These are phyloP conservation scores for Microplitis manilae DNA, from an alignment of 2,888 invertebrate species.

Conservation along the genomic window DNA sequence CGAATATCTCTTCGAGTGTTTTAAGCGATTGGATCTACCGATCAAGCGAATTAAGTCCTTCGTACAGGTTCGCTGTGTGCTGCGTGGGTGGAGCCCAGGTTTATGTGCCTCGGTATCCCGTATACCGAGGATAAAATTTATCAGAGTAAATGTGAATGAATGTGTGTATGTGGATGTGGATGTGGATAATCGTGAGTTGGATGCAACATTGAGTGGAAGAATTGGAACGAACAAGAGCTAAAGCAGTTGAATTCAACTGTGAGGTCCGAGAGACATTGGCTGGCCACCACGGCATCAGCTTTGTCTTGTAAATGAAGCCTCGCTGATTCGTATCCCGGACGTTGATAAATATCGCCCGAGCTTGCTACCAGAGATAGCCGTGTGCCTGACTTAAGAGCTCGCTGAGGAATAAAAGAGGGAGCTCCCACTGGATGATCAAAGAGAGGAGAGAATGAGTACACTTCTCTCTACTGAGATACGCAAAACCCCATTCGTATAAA, in stretches of 20 bases:
- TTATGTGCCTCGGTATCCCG: slow-evolving; percentile 39
- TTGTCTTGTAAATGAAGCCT: slow-evolving; percentile 72
- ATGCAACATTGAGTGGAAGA: neutral
- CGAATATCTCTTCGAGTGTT: slow-evolving; percentile 61
- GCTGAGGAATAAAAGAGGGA: slow-evolving; percentile 28
- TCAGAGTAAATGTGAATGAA: slow-evolving; percentile 11
- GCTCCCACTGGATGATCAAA: slow-evolving; percentile 13
- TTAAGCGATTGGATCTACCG: slow-evolving; percentile 53
- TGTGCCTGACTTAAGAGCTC: slow-evolving; percentile 35
- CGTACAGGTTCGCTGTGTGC: slow-evolving; percentile 37
- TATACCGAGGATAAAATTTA: neutral
- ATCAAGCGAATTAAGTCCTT: slow-evolving; percentile 63
- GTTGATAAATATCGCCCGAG: slow-evolving; percentile 69
- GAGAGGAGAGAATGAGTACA: slow-evolving; percentile 1
- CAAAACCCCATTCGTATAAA: slow-evolving; percentile 31
- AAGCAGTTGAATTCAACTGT: slow-evolving; percentile 39
- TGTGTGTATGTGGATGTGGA: slow-evolving; percentile 22
- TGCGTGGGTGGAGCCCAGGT: slow-evolving; percentile 61
- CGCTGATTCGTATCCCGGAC: slow-evolving; percentile 70
- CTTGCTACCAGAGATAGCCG: slow-evolving; percentile 37
- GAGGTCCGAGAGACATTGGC: slow-evolving; percentile 39
- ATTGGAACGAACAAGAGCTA: slow-evolving; percentile 28
- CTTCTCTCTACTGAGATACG: neutral
- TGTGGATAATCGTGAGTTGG: neutral
- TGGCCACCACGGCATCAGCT: slow-evolving; percentile 57